Conservation (phyloP, 1,140 invertebrate species). For the Arion vulgaris region DNA sequence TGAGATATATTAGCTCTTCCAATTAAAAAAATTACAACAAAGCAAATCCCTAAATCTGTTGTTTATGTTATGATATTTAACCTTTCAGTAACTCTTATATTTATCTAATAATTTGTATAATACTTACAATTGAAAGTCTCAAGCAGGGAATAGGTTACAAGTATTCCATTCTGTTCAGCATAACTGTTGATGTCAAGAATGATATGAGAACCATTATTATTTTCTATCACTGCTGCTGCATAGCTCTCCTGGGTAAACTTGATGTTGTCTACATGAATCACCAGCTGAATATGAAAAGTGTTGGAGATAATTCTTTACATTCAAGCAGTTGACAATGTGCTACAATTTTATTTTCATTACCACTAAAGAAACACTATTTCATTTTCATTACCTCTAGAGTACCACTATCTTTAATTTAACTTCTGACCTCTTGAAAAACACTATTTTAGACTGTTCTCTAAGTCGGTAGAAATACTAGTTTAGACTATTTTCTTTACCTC, state of each 20-base stretch:
- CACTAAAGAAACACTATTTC: not conserved
- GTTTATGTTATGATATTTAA: too few species aligned
- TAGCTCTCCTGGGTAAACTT: conserved; percentile 33
- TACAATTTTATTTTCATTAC: not conserved
- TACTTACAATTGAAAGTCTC: not conserved
- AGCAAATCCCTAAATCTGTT: too few species aligned
- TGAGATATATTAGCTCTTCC: too few species aligned
- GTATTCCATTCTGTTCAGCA: conserved; percentile 33
- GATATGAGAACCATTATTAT: conserved; percentile 9
- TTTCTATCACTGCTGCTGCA: conserved; percentile 30
- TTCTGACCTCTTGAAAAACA: conserved; percentile 5
- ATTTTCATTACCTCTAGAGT: not conserved
- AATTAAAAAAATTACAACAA: too few species aligned
- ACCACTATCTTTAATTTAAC: too few species aligned
- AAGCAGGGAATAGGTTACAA: conserved; percentile 27
- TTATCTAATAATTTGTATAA: too few species aligned
- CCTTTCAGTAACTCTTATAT: too few species aligned
- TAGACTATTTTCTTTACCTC: too few species aligned
- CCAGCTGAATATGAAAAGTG: not conserved
- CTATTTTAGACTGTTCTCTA: too few species aligned
- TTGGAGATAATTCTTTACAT: not conserved
- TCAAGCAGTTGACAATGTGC: not conserved
- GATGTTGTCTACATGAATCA: conserved; percentile 2
- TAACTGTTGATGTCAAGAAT: conserved; percentile 45
- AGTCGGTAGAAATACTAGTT: too few species aligned